A percentile compares a stretch with the other conserved stretches of the same genome.
phyloP scores from a whole-genome alignment of 2,113 vertebrate species.

The Brachyhypopomus occidentalis region DNA sequence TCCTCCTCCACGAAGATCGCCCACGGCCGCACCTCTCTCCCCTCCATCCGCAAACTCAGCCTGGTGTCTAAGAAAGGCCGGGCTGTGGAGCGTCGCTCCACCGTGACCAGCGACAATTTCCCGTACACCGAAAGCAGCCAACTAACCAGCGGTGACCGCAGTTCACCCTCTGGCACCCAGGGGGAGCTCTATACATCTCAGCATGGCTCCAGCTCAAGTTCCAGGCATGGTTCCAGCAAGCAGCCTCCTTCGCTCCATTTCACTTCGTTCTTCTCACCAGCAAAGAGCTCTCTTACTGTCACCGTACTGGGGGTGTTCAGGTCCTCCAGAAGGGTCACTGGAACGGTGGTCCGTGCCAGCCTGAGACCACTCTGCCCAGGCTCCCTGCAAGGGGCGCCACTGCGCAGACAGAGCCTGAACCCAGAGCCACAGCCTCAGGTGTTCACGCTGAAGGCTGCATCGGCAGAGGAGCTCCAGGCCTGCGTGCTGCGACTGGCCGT shows the following conservation, averaged over 20 bases:
- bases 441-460: conserved; percentile 68
- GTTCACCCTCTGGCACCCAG: neutral
- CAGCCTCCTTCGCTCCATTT: conserved; percentile 69
- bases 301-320: conserved; percentile 72
- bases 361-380: conserved; percentile 67
- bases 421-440: conserved; percentile 64
- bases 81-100: conserved; percentile 61
- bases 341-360: conserved; percentile 68
- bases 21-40: conserved; percentile 64
- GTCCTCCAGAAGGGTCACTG: conserved; percentile 61
- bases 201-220: conserved; percentile 49
- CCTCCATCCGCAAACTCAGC: conserved; percentile 68
- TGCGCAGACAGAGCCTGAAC: conserved; percentile 65
- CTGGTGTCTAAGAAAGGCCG: conserved; percentile 64
- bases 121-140: conserved; percentile 49
- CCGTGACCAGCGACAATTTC: conserved; percentile 51
- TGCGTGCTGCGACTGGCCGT: conserved; percentile 73
- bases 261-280: conserved; percentile 67
- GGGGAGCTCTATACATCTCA: conserved; percentile 22
- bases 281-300: conserved; percentile 66
- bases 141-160: conserved; percentile 34
- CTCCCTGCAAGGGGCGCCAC: conserved; percentile 42
- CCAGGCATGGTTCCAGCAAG: conserved; percentile 51
- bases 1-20: conserved; percentile 17
- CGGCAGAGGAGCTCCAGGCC: conserved; percentile 67